Conservation (phyloP, 1,140 invertebrate species). For the Cotesia chilonis region DNA sequence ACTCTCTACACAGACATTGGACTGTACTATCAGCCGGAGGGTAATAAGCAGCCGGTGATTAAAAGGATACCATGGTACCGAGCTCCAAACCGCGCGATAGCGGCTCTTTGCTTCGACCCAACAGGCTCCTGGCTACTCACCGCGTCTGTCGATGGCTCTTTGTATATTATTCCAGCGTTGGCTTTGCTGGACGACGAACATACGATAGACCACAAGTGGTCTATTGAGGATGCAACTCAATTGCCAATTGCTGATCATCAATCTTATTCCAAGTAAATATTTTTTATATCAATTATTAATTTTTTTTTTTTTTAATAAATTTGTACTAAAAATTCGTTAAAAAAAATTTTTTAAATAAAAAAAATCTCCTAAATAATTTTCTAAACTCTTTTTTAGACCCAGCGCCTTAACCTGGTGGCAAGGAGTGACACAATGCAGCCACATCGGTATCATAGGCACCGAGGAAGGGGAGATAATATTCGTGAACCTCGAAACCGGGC, state of each 20-base stretch:
- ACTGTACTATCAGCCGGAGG: conserved; percentile 57
- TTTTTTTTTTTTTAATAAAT: not conserved
- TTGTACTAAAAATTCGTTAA: not conserved
- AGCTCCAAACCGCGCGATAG: conserved; percentile 69
- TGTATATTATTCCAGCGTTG: conserved; percentile 72
- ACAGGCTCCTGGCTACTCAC: conserved; percentile 75
- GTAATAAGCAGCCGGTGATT: conserved; percentile 63
- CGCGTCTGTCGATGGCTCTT: conserved; percentile 69
- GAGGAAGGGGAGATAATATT: conserved; percentile 77
- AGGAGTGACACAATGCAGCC: conserved; percentile 68
- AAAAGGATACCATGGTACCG: conserved; percentile 76
- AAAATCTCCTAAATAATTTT: conserved; percentile 4
- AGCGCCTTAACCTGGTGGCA: conserved; percentile 77
- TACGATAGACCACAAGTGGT: conserved; percentile 70
- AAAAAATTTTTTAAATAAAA: not conserved
- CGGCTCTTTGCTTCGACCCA: conserved; percentile 75
- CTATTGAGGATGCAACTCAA: conserved; percentile 66
- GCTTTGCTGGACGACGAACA: conserved; percentile 67
- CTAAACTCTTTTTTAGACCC: conserved; percentile 53
- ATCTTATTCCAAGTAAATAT: conserved; percentile 65
- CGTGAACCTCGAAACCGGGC: conserved; percentile 75
- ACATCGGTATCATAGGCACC: conserved; percentile 76
- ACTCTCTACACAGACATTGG: conserved; percentile 56
- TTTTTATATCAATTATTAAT: not conserved
- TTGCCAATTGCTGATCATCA: conserved; percentile 64